These are phyloP conservation scores for Chrysemys picta DNA, from an alignment of 2,113 vertebrate species.

Conservation along the genomic window DNA sequence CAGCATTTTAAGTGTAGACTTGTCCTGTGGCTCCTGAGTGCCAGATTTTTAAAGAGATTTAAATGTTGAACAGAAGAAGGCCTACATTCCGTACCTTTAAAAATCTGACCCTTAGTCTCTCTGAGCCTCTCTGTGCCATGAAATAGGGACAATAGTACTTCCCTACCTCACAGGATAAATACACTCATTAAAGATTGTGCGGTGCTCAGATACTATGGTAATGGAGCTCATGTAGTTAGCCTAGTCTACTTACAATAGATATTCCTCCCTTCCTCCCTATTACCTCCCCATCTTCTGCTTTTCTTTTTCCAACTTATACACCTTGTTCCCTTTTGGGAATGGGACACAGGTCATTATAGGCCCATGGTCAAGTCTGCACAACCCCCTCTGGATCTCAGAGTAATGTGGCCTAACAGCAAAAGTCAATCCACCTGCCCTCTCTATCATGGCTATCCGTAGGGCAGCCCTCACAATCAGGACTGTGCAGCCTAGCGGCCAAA, in stretches of 20 bases:
- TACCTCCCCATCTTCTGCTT: neutral
- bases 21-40: neutral
- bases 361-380: too few relatives aligned
- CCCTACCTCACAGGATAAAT: conserved; percentile 1
- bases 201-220: neutral
- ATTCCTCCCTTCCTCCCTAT: neutral
- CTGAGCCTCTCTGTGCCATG: neutral
- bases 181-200: neutral
- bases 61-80: neutral
- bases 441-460: too few relatives aligned
- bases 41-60: neutral
- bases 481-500: too few relatives aligned
- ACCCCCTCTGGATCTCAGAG: too few relatives aligned
- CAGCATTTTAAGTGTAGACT: too few relatives aligned
- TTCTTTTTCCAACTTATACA: neutral
- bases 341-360: too few relatives aligned
- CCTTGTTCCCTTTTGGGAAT: too few relatives aligned
- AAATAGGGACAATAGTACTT: neutral
- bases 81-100: neutral
- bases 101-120: neutral
- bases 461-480: too few relatives aligned
- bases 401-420: too few relatives aligned
- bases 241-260: neutral
- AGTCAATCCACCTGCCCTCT: too few relatives aligned
- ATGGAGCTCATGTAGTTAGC: neutral